Conservation (phyloP, 2,113 vertebrate species). For the Nibea albiflora region DNA sequence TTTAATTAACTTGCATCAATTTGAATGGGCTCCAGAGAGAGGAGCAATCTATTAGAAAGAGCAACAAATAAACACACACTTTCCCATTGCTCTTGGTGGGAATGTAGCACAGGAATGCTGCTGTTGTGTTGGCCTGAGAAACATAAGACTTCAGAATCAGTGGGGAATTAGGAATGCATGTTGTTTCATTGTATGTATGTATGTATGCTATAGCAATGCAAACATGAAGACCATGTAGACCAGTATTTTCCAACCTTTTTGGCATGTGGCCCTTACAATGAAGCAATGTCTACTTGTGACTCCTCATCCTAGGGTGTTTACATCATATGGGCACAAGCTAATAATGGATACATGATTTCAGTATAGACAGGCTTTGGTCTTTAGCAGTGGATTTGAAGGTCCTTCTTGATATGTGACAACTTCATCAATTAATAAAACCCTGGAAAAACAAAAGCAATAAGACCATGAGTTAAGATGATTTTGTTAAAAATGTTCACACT, state of each 20-base stretch:
- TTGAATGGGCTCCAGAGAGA: conserved; percentile 56
- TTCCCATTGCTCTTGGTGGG: conserved; percentile 12
- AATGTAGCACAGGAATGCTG: conserved; percentile 32
- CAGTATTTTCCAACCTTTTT: not conserved
- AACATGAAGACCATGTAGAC: too few relatives aligned
- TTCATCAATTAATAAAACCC: too few relatives aligned
- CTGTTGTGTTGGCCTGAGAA: conserved; percentile 1
- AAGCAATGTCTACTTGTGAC: too few relatives aligned
- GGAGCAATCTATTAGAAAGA: conserved; percentile 59
- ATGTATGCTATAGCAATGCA: not conserved
- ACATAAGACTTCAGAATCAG: not conserved
- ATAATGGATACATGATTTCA: too few relatives aligned
- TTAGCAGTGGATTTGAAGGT: not conserved
- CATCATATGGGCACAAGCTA: too few relatives aligned
- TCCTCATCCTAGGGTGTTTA: too few relatives aligned
- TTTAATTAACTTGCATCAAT: conserved; percentile 65
- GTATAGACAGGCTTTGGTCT: not conserved
- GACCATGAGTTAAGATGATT: not conserved
- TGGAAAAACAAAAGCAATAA: not conserved
- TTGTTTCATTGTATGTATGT: not conserved
- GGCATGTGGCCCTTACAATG: not conserved
- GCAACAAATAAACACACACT: conserved; percentile 55
- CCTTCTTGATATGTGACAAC: not conserved
- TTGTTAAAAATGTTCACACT: not conserved
- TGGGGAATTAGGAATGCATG: not conserved